These are phyloP conservation scores for Eumaeus atala DNA, from an alignment of 1,140 invertebrate species.

Conservation along the genomic window DNA sequence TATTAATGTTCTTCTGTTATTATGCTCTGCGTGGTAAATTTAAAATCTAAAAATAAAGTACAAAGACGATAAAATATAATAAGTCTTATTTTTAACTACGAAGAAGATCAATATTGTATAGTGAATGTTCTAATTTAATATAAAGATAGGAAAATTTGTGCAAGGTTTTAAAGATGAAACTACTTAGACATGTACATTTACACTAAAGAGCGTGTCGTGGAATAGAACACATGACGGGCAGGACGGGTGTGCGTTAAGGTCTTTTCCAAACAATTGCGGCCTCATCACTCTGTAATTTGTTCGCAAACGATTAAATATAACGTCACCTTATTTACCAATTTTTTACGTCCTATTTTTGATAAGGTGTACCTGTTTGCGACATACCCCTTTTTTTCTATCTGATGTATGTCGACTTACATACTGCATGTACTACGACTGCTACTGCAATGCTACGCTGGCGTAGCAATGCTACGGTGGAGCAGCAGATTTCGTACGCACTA, in stretches of 20 bases:
- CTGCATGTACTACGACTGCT: too few species aligned
- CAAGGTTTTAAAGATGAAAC: constrained; percentile 16
- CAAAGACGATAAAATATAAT: neutral
- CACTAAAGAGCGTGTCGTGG: constrained; percentile 47
- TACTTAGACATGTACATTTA: constrained; percentile 6
- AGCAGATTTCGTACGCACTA: too few species aligned
- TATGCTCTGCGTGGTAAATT: too few species aligned
- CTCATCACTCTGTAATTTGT: constrained; percentile 27
- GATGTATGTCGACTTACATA: too few species aligned
- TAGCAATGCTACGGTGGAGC: too few species aligned
- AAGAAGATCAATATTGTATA: neutral
- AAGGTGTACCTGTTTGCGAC: too few species aligned
- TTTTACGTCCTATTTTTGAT: too few species aligned
- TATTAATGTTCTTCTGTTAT: too few species aligned
- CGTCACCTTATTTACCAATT: too few species aligned
- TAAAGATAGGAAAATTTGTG: constrained; percentile 15
- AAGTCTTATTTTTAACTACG: constrained; percentile 1
- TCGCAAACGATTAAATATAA: constrained; percentile 4
- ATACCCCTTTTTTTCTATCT: too few species aligned
- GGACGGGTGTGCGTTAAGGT: constrained; percentile 52
- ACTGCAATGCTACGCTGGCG: too few species aligned
- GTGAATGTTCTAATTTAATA: neutral
- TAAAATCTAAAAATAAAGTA: too few species aligned
- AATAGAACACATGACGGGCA: constrained; percentile 66
- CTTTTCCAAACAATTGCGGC: neutral